These are phyloP conservation scores for Nipponia nippon DNA, from an alignment of 2,113 vertebrate genomes.

Conservation along the genomic window DNA sequence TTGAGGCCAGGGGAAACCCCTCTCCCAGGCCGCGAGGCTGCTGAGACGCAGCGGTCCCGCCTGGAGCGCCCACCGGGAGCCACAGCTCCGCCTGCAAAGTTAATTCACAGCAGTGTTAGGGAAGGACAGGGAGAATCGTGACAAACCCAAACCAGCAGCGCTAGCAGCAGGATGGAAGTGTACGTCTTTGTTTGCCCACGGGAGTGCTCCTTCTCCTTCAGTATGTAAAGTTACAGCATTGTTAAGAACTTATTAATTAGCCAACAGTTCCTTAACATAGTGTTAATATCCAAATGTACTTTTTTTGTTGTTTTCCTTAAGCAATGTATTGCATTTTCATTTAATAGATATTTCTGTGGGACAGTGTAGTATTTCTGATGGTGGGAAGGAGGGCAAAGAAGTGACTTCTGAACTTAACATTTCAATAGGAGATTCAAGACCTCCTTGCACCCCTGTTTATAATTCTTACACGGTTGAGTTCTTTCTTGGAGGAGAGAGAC, in stretches of 20 bases:
- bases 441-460: background rate
- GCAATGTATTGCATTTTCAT: background rate
- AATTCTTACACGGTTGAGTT: background rate
- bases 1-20: background rate
- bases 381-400: background rate
- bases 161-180: background rate
- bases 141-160: background rate
- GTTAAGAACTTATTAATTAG: background rate
- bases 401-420: background rate
- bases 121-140: background rate
- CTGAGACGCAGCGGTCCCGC: background rate
- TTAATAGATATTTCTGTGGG: background rate
- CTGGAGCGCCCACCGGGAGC: background rate
- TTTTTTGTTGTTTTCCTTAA: background rate
- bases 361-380: background rate
- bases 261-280: background rate
- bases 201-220: background rate
- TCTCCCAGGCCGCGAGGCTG: background rate
- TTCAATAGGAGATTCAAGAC: background rate
- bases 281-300: background rate
- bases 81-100: background rate
- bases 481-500: background rate
- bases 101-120: background rate
- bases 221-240: background rate
- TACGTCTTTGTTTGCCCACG: background rate